Evolutionary conservation across 2,113 vertebrate species (phyloP), one percentile per base, ranked within the genome.

Genomic region (Laticauda laticaudata): DNA sequence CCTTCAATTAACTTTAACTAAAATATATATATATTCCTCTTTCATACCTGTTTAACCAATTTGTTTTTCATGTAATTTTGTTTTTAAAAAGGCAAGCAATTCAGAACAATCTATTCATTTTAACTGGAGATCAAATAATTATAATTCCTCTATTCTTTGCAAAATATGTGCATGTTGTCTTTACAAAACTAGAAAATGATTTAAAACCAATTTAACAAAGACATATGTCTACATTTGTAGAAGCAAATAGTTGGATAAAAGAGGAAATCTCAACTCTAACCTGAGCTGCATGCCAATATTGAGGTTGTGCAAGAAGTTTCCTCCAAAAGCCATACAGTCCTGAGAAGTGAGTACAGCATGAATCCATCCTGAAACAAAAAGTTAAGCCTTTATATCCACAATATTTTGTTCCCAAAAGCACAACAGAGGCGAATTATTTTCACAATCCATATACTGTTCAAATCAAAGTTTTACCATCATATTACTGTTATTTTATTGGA

Each of bases 231-330:
- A 92, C 61, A 56, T 45, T 95, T 91, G 55, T 90, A 48, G 89
- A 93, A 56, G 53, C 92, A 89, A 94, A 92, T 57, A 48, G 75
- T 88, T 0, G 94, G 86, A 20, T 45, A 57, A 90, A 61, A 92
- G 56, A 48, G 43, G 91, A 24, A 86, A 18, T 21, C 53, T 57
- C 92, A 45, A 23, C 5, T 96, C 97, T 94, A 94, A 99, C 99
- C 99, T 99, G 98, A 99, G 99, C 98, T 99, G 99, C 99, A 99
- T 99, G 98, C 98, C 98, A 96, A 99, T 99, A 95, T 99, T 99
- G 95, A 99, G 99, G 97, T 99, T 99, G 97, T 99, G 99, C 96
- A 99, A 98, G 97, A 99, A 99, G 97, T 99, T 99, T 92, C 99
- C 99, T 96, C 99, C 99, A 91, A 99, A 99, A 92, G 99, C 99